phyloP scores from a whole-genome alignment of 1,140 invertebrate species.

The Aplysia californica region DNA sequence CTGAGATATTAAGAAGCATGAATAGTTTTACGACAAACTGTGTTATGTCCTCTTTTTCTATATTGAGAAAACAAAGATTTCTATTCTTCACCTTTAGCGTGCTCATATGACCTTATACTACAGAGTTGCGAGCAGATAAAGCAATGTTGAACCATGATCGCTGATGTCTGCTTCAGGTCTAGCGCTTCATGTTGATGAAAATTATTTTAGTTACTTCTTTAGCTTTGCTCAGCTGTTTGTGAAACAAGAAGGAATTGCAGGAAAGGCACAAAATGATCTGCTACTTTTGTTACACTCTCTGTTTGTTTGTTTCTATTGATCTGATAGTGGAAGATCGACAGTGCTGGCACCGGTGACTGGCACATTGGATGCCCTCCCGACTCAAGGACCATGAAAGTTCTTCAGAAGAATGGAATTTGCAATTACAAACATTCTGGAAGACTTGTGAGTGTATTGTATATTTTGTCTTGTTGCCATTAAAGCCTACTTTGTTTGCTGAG shows the following conservation, averaged over 20 bases:
- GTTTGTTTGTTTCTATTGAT: slow-evolving; percentile 24
- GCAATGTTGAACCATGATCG: not conserved
- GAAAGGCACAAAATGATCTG: not conserved
- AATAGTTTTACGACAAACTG: too few species aligned
- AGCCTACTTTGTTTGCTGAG: too few species aligned
- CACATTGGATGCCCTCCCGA: slow-evolving; percentile 87
- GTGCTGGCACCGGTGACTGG: slow-evolving; percentile 86
- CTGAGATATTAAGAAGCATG: too few species aligned
- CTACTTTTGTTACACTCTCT: not conserved
- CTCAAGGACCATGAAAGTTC: slow-evolving; percentile 74
- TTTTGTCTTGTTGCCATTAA: too few species aligned
- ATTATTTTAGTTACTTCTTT: not conserved
- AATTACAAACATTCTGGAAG: slow-evolving; percentile 80
- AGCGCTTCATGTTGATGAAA: not conserved
- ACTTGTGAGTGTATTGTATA: slow-evolving; percentile 75
- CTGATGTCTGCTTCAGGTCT: too few species aligned
- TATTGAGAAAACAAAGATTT: too few species aligned
- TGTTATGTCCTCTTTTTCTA: too few species aligned
- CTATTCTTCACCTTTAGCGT: too few species aligned
- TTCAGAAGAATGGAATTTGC: slow-evolving; percentile 79
- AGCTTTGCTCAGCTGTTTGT: not conserved
- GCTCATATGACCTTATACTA: too few species aligned
- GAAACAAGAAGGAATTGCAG: not conserved
- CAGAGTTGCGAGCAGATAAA: not conserved
- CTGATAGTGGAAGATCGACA: slow-evolving; percentile 84